A percentile compares a stretch with the other conserved stretches of the same genome.
phyloP scores from a whole-genome alignment of 1,140 invertebrate species.

The Copidosoma floridanum region DNA sequence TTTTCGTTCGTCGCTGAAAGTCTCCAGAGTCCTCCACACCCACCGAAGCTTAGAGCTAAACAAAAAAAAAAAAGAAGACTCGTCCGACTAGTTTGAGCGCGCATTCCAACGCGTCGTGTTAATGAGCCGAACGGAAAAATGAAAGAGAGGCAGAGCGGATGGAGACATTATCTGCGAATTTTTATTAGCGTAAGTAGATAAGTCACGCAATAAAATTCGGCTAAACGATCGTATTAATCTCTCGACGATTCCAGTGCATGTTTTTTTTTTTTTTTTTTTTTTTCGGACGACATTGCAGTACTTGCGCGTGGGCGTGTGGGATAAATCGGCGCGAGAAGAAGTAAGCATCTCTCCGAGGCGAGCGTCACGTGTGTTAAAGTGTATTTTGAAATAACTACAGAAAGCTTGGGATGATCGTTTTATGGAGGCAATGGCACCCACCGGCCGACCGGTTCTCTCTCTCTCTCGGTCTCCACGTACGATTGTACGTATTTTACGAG shows the following conservation, averaged over 20 bases:
- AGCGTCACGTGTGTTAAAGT: too few relatives aligned
- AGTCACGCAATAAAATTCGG: background rate
- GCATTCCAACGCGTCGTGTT: too few relatives aligned
- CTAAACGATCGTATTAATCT: slow-evolving; percentile 8
- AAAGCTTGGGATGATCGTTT: slow-evolving; percentile 2
- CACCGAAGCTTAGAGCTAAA: too few relatives aligned
- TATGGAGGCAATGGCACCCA: background rate
- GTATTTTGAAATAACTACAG: slow-evolving; percentile 1
- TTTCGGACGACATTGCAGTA: background rate
- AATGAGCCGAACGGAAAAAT: background rate
- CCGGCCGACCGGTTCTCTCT: slow-evolving; percentile 24
- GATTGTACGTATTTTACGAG: slow-evolving; percentile 18
- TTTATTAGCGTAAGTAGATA: slow-evolving; percentile 10
- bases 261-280: too few relatives aligned
- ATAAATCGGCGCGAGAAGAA: background rate
- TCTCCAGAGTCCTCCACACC: too few relatives aligned
- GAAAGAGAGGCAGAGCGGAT: background rate
- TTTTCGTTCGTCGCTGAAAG: too few relatives aligned
- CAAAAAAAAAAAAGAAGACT: too few relatives aligned
- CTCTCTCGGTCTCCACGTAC: background rate
- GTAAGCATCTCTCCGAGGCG: background rate
- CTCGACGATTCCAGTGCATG: background rate
- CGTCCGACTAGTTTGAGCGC: too few relatives aligned
- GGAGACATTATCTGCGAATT: slow-evolving; percentile 10
- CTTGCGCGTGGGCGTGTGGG: background rate